Evolutionary conservation across 2,797 vertebrate genomes (phyloP).

Genomic region (Synaphobranchus kaupii): DNA sequence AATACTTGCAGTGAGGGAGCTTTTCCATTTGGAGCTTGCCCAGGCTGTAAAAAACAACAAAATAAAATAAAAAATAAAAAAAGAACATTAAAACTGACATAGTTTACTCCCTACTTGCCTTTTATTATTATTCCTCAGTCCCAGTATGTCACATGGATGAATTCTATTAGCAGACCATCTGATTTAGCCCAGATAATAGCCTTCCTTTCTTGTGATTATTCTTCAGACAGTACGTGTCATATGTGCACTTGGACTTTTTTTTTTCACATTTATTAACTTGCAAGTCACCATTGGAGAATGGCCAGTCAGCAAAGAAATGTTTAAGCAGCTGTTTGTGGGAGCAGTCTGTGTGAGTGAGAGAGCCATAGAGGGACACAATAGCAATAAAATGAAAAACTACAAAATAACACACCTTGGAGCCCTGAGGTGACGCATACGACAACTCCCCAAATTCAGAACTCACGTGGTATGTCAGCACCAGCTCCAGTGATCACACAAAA

Average conservation of each 20-base stretch:
- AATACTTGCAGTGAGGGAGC: background rate
- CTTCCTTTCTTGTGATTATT: background rate
- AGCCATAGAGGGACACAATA: background rate
- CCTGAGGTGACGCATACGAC: background rate
- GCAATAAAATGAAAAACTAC: background rate
- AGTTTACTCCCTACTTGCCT: background rate
- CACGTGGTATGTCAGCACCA: background rate
- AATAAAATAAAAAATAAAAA: background rate
- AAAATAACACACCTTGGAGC: background rate
- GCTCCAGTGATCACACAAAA: background rate
- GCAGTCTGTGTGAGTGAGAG: background rate
- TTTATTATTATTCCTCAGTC: background rate
- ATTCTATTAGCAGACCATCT: background rate
- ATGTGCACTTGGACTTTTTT: background rate
- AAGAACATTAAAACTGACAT: background rate
- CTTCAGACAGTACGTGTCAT: background rate
- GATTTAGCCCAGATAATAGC: background rate
- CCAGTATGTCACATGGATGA: background rate
- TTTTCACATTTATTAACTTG: background rate
- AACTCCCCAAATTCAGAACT: background rate
- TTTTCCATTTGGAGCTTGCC: background rate
- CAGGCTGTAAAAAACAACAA: background rate
- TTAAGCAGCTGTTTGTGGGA: background rate
- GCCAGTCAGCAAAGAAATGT: background rate
- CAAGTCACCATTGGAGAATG: background rate